phyloP scores from a whole-genome alignment of 2,113 vertebrate genomes.

The Oxygymnocypris stewartii region DNA sequence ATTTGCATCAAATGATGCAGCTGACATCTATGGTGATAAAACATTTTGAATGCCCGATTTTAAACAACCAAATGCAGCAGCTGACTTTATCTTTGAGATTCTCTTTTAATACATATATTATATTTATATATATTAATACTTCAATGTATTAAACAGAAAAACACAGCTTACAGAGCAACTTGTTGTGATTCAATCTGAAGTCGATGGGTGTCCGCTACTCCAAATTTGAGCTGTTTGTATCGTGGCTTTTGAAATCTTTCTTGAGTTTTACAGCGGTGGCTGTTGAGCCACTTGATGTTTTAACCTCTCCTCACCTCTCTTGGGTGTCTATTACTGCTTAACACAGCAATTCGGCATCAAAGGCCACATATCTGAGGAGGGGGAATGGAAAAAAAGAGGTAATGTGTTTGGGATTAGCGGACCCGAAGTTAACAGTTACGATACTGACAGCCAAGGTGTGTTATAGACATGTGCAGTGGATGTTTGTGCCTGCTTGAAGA shows the following conservation, averaged over 20 bases:
- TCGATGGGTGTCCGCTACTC: neutral
- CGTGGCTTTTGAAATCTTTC: conserved; percentile 3
- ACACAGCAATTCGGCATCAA: conserved; percentile 54
- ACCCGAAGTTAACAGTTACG: conserved; percentile 34
- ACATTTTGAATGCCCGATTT: conserved; percentile 29
- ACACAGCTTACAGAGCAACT: conserved; percentile 10
- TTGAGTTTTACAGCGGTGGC: conserved; percentile 22
- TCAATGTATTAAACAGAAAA: conserved; percentile 10
- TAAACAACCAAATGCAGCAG: conserved; percentile 27
- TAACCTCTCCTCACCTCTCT: conserved; percentile 42
- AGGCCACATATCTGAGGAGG: conserved; percentile 49
- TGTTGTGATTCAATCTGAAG: conserved; percentile 19
- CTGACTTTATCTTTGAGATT: conserved; percentile 45
- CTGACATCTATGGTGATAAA: neutral
- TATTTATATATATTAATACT: conserved; percentile 44
- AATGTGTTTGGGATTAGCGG: conserved; percentile 51
- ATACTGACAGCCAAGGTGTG: conserved; percentile 40
- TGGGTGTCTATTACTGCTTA: conserved; percentile 53
- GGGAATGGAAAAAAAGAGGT: conserved; percentile 37
- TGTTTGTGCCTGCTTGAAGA: conserved; percentile 7
- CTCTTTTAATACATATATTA: conserved; percentile 56
- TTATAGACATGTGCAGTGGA: conserved; percentile 12
- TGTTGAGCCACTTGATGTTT: conserved; percentile 38
- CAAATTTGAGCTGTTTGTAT: neutral
- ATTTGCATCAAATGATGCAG: neutral